A percentile compares a stretch with the other conserved stretches of the same genome.
Evolutionary conservation across 1,140 invertebrate genomes (phyloP).

Genomic region (Drosophila pachea): DNA sequence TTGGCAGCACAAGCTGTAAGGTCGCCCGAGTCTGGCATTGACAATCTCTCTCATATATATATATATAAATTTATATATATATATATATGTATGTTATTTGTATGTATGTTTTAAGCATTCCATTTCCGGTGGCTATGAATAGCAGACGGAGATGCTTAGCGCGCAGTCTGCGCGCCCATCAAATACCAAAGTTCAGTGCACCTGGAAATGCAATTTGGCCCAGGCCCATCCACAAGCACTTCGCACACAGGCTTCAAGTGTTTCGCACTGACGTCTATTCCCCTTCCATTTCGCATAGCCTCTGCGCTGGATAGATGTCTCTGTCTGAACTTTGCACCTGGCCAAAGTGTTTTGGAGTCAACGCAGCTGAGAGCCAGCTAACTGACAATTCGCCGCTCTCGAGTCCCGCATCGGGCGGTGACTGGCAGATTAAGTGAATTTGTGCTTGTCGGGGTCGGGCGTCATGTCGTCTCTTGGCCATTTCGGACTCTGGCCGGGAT

Average conservation of each 20-base stretch:
- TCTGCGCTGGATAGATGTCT: conserved; percentile 3
- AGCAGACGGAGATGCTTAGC: conserved; percentile 14
- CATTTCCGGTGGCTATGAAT: conserved; percentile 4
- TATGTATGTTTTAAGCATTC: too few relatives aligned
- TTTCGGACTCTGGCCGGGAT: conserved; percentile 48
- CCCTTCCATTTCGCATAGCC: background rate
- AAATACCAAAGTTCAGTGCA: conserved; percentile 56
- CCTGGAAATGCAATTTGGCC: conserved; percentile 54
- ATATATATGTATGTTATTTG: too few relatives aligned
- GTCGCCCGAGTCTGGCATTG: background rate
- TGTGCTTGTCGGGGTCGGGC: conserved; percentile 22
- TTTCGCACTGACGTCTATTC: conserved; percentile 35
- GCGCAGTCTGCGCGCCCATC: conserved; percentile 5
- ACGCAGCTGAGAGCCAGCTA: conserved; percentile 4
- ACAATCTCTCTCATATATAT: background rate
- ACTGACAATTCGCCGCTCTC: conserved; percentile 12
- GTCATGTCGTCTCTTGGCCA: conserved; percentile 47
- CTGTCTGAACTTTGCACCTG: conserved; percentile 28
- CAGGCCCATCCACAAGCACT: conserved; percentile 27
- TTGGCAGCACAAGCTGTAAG: too few relatives aligned
- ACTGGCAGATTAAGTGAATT: conserved; percentile 36
- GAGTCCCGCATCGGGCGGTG: conserved; percentile 23
- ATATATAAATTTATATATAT: background rate
- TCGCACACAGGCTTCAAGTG: conserved; percentile 39
- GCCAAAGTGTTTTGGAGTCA: conserved; percentile 4